Evolutionary conservation across 2,888 invertebrate genomes (phyloP), one percentile per base, ranked within the genome.

Genomic region (Papilio demoleus): DNA sequence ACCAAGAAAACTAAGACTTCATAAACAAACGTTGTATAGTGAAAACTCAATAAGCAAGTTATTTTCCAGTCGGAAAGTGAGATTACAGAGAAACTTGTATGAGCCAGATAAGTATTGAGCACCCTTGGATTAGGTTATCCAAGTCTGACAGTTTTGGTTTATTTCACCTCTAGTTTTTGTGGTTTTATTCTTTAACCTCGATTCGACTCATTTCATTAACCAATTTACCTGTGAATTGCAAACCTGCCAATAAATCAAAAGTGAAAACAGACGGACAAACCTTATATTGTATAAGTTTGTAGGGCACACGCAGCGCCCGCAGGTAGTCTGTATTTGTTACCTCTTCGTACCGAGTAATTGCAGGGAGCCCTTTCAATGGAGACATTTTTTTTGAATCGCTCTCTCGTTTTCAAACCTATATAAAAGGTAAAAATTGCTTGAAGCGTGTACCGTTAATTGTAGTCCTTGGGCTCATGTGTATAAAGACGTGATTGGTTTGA

Each of bases 401-500:
- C 73, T 65, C 72, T 75, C 78, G 75, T 76, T 79, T 80, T 79
- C 79, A 76, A 72, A 74, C 73, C 70, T 71, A 71, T 73, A 75
- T 77, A 75, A 74, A 75, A 72, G 71, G 71, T 71, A 74, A 79
- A 77, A 73, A 74, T 73, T 72, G 73, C 72, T 65, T 74, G 69
- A 70, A 74, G 36, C 38, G 12, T 38, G 19, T 56, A 6, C 65
- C 17, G 19, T 6, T 60, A 60, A 69, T 67, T 73, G 45, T 60
- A 27, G 31, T 40, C 14, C 71, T 64, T 71, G 66, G 38, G 6
- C 31, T 22, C n/a, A 45, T 47, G 58, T n/a, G 8, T 14, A 61
- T 70, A 73, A 65, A 60, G 73, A 61, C 62, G 71, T 36, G 53
- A 71, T 72, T 72, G 19, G 60, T 36, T 62, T 50, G 38, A 19